phyloP scores from a whole-genome alignment of 1,140 invertebrate genomes.

The Drosophila repleta region DNA sequence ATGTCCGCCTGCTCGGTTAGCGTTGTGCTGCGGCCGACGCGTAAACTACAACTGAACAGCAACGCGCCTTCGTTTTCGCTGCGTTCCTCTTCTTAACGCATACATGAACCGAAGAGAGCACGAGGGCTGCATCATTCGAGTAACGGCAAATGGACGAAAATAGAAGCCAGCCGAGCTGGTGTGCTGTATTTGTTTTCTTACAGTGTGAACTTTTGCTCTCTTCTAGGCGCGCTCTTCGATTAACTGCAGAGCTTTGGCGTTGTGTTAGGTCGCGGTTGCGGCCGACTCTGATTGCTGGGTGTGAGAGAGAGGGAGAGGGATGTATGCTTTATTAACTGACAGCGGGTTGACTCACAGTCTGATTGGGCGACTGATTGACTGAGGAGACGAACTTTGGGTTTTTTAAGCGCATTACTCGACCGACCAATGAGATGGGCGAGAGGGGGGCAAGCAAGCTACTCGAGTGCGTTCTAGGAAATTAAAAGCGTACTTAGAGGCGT shows the following conservation, averaged over 20 bases:
- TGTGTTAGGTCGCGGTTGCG: conserved; percentile 72
- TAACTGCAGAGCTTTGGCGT: conserved; percentile 52
- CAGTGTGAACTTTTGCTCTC: conserved; percentile 37
- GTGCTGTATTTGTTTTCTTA: not conserved
- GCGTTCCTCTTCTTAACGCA: conserved; percentile 15
- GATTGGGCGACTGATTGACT: conserved; percentile 42
- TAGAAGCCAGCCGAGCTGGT: not conserved
- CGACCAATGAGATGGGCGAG: not conserved
- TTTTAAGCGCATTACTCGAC: conserved; percentile 62
- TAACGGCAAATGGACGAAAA: not conserved
- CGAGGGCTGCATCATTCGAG: conserved; percentile 15
- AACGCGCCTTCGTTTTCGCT: conserved; percentile 9
- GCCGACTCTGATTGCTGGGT: not conserved
- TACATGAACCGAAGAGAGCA: conserved; percentile 1
- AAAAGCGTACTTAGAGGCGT: conserved; percentile 70
- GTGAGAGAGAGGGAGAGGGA: conserved; percentile 14
- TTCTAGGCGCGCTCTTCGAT: conserved; percentile 10
- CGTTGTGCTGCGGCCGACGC: conserved; percentile 77
- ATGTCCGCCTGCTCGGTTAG: conserved; percentile 28
- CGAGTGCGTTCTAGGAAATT: conserved; percentile 51
- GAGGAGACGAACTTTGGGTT: conserved; percentile 39
- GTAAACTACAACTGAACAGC: conserved; percentile 76
- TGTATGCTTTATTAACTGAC: conserved; percentile 24
- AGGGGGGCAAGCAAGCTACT: conserved; percentile 6
- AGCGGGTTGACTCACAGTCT: conserved; percentile 28